Evolutionary conservation across 2,888 invertebrate genomes (phyloP), one percentile per base, ranked within the genome.

Genomic region (Hermaeophaga mercurialis): DNA sequence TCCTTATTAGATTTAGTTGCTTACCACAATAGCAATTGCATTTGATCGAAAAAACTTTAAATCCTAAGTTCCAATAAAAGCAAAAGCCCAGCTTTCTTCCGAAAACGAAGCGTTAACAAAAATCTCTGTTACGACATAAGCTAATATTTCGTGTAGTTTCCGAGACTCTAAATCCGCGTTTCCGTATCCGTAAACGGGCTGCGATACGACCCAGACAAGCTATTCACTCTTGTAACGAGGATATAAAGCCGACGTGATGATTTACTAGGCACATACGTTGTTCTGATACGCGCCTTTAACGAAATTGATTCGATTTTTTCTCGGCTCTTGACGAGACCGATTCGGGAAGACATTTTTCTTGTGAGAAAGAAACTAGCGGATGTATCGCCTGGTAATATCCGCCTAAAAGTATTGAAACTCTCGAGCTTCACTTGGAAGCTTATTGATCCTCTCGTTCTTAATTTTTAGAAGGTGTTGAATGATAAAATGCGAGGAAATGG

Each of bases 141-240:
- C 54, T 47, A 54, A 54, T 54, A 54, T 56, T 52, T 56, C 39
- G 54, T 57, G 50, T 43, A 41, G 52, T 52, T 52, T 52, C 41
- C 57, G 52, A 47, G 45, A 57, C 31, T 44, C 43, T 47, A 58
- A 61, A 56, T 58, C 58, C 47, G 18, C 47, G 57, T 55, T 57
- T 55, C 54, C 52, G 57, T 56, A 49, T 55, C 58, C 58, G 56
- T 54, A 54, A 53, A 58, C 56, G 61, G 55, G 49, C 56, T 49
- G 45, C 58, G 61, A 61, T 61, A 61, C 58, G 53, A 47, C 28
- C 39, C 46, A 67, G 67, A 68, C 66, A 66, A 65, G 65, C 63
- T 59, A 64, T 67, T 66, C 65, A 56, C 65, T 61, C 56, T 58
- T 60, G 67, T 70, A 70, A 70, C 68, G 70, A 69, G 68, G 66